Evolutionary conservation across 2,888 invertebrate species (phyloP).

Genomic region (Campoplex capitator): DNA sequence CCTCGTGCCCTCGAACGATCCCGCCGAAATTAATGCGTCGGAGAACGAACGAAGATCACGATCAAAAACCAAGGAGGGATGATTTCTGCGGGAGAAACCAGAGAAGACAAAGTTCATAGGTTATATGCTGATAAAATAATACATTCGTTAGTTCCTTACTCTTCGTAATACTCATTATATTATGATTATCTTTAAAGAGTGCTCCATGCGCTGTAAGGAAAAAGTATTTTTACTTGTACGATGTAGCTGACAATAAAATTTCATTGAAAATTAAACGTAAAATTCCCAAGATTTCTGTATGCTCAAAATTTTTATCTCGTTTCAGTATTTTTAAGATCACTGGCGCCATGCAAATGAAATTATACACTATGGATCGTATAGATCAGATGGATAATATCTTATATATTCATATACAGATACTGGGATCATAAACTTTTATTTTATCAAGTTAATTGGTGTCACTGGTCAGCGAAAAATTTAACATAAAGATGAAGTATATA

Average conservation of each 20-base stretch:
- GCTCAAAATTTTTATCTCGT: too few species aligned
- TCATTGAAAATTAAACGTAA: too few species aligned
- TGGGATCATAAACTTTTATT: not conserved
- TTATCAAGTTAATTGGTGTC: not conserved
- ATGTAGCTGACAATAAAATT: not conserved
- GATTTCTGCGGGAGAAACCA: not conserved
- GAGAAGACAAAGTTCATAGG: constrained; percentile 45
- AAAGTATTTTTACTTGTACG: constrained; percentile 12
- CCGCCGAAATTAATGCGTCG: constrained; percentile 68
- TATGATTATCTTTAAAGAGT: not conserved
- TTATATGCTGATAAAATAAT: constrained; percentile 38
- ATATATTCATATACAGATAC: not conserved
- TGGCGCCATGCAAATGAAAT: too few species aligned
- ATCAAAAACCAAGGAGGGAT: constrained; percentile 21
- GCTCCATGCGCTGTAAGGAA: not conserved
- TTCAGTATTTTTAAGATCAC: too few species aligned
- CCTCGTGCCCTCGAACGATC: constrained; percentile 62
- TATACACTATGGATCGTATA: too few species aligned
- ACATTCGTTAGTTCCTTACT: constrained; percentile 24
- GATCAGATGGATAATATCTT: too few species aligned
- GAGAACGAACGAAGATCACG: constrained; percentile 42
- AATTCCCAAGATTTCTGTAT: too few species aligned
- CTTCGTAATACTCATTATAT: constrained; percentile 25
- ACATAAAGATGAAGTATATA: not conserved
- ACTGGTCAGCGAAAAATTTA: not conserved